Evolutionary conservation across 1,140 invertebrate genomes (phyloP).

Genomic region (Pectinophora gossypiella): DNA sequence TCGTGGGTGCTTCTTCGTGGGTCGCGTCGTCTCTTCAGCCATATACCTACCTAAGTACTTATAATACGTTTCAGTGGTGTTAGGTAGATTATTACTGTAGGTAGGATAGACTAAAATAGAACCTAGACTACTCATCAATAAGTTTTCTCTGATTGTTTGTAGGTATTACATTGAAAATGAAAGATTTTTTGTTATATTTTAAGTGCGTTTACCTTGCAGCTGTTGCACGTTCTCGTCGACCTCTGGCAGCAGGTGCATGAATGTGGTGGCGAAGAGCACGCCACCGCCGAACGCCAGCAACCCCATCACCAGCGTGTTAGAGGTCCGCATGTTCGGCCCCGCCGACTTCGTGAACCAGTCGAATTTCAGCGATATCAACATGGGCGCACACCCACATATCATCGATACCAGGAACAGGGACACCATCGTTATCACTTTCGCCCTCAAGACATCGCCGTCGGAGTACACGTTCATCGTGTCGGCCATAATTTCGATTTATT

Average conservation of each 20-base stretch:
- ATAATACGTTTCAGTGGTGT: too few species aligned
- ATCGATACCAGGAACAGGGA: constrained; percentile 82
- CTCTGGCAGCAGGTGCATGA: constrained; percentile 93
- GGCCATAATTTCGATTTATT: background rate
- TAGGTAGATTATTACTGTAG: too few species aligned
- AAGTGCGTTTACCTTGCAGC: constrained; percentile 76
- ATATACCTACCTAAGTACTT: too few species aligned
- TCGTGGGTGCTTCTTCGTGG: too few species aligned
- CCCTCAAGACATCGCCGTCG: constrained; percentile 49
- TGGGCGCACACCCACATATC: constrained; percentile 81
- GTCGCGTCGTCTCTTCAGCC: too few species aligned
- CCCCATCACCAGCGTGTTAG: constrained; percentile 52
- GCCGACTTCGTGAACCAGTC: constrained; percentile 75
- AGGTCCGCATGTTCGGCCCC: constrained; percentile 62
- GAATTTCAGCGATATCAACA: constrained; percentile 79
- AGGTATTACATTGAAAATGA: too few species aligned
- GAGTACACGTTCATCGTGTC: too few species aligned
- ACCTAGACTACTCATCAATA: too few species aligned
- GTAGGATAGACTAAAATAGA: too few species aligned
- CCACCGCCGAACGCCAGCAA: constrained; percentile 93
- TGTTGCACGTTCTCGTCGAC: constrained; percentile 82
- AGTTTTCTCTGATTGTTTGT: too few species aligned
- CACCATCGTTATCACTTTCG: constrained; percentile 84
- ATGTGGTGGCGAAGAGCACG: constrained; percentile 92
- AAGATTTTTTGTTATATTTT: too few species aligned